phyloP scores from a whole-genome alignment of 2,797 vertebrate species.

The Gadopsis bispinosus region DNA sequence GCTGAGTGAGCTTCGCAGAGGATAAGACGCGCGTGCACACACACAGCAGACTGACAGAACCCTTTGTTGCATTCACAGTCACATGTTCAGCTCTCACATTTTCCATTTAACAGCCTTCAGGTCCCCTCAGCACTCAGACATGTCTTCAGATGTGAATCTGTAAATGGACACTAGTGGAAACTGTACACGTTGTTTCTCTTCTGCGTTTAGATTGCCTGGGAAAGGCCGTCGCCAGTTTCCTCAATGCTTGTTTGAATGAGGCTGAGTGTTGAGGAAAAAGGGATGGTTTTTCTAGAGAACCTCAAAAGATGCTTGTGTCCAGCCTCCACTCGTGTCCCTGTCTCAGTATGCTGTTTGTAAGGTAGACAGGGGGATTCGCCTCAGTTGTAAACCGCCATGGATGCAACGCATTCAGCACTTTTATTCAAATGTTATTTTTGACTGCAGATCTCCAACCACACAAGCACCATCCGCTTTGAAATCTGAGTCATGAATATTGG shows the following conservation, averaged over 20 bases:
- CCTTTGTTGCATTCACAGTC: conserved; percentile 51
- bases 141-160: conserved; percentile 38
- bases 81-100: conserved; percentile 47
- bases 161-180: conserved; percentile 43
- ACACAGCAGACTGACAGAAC: conserved; percentile 41
- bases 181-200: conserved; percentile 39
- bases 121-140: conserved; percentile 49
- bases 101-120: conserved; percentile 53
- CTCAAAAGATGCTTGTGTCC: conserved; percentile 24
- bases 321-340: conserved; percentile 21
- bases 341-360: conserved; percentile 42
- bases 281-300: not conserved
- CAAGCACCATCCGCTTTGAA: conserved; percentile 24
- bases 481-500: conserved; percentile 26
- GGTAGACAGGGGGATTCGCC: conserved; percentile 40
- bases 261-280: not conserved
- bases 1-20: conserved; percentile 83
- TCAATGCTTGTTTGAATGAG: not conserved
- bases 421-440: conserved; percentile 46
- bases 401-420: conserved; percentile 64
- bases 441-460: conserved; percentile 30
- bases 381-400: conserved; percentile 29
- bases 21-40: conserved; percentile 69
- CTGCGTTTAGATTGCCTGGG: conserved; percentile 28
- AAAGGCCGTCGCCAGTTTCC: conserved; percentile 19